Percentiles rank a stretch among this genome's conserved stretches.
Evolutionary conservation across 2,888 invertebrate species (phyloP).

Genomic region (Dinocampus coccinellae): DNA sequence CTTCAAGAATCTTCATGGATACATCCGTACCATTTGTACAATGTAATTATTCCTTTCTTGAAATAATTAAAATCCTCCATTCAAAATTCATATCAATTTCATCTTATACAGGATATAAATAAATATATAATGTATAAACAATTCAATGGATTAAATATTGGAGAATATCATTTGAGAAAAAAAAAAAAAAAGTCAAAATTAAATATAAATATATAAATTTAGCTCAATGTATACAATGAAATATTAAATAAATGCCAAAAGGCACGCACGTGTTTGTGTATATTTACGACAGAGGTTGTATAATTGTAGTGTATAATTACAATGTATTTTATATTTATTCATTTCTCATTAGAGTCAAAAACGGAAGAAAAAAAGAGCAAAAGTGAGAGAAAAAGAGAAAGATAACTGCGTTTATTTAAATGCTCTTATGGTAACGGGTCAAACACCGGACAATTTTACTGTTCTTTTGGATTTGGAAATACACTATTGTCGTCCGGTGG

Average conservation of each 20-base stretch:
- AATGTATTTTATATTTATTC: conserved; percentile 34
- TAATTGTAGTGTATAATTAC: conserved; percentile 37
- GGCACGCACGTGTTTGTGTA: background rate
- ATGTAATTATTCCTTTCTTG: conserved; percentile 31
- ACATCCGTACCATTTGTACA: conserved; percentile 17
- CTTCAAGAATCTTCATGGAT: conserved; percentile 31
- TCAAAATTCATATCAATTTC: background rate
- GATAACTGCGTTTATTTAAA: conserved; percentile 12
- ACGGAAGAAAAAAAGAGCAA: conserved; percentile 32
- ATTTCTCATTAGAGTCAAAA: conserved; percentile 34
- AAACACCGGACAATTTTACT: conserved; percentile 17
- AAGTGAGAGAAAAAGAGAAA: conserved; percentile 7
- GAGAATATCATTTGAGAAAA: too few species aligned
- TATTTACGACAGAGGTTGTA: conserved; percentile 12
- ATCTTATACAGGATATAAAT: background rate
- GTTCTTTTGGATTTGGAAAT: conserved; percentile 38
- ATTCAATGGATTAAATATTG: too few species aligned
- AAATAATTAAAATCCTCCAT: conserved; percentile 42
- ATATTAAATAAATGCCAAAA: conserved; percentile 22
- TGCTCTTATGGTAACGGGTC: background rate
- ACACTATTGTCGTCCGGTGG: conserved; percentile 24
- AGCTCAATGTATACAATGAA: conserved; percentile 11
- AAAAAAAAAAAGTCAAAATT: too few species aligned
- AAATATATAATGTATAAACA: background rate
- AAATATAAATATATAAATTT: background rate